A percentile compares a stretch with the other conserved stretches of the same genome.
phyloP scores from a whole-genome alignment of 1,140 invertebrate species.

The Lucilia sericata region DNA sequence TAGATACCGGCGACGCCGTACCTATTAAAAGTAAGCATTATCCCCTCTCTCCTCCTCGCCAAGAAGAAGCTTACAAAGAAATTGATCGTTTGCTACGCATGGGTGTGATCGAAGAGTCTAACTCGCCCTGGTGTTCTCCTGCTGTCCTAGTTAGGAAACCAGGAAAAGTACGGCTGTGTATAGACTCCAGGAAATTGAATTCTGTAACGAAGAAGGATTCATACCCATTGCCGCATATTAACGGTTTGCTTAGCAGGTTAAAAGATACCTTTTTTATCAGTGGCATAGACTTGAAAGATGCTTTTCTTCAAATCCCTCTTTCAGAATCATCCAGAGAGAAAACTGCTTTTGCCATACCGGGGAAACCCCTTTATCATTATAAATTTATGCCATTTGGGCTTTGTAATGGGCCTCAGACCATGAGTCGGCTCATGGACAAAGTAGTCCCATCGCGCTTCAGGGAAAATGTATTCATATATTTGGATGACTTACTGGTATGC shows the following conservation, averaged over 20 bases:
- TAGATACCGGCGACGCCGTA: not conserved
- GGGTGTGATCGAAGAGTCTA: not conserved
- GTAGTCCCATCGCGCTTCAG: constrained; percentile 13
- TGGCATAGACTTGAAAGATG: constrained; percentile 41
- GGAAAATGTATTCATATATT: constrained; percentile 45
- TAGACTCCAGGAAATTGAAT: constrained; percentile 66
- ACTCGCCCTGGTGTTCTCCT: constrained; percentile 42
- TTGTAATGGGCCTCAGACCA: no score
- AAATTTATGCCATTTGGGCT: no score
- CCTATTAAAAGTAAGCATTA: constrained; percentile 14
- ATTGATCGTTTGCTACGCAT: not conserved
- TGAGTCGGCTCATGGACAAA: no score
- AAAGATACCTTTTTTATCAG: constrained; percentile 53
- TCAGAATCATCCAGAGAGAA: constrained; percentile 37
- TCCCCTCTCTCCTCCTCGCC: not conserved
- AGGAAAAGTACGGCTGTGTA: constrained; percentile 47
- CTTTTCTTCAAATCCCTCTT: constrained; percentile 53
- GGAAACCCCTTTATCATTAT: constrained; percentile 55
- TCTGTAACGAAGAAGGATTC: constrained; percentile 61
- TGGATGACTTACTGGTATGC: constrained; percentile 63
- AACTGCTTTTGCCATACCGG: constrained; percentile 46
- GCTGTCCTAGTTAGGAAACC: constrained; percentile 46
- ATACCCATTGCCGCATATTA: constrained; percentile 18
- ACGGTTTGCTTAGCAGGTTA: constrained; percentile 59
- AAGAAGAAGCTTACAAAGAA: not conserved